Conservation (phyloP, 2,888 invertebrate genomes). For the Agrilus cyanescens region DNA sequence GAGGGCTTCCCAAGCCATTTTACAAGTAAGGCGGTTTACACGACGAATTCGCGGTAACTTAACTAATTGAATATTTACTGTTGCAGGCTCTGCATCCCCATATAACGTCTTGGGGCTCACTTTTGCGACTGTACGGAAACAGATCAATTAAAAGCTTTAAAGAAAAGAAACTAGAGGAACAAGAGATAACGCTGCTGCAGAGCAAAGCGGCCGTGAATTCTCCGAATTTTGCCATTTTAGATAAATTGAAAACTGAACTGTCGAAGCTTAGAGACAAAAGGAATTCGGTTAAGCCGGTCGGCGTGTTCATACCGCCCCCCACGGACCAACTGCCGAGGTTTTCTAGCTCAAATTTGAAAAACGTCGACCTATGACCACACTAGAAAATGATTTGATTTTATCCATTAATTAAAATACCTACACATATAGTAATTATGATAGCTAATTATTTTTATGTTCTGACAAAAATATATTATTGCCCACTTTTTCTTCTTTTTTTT, state of each 20-base stretch:
- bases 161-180: conserved; percentile 84
- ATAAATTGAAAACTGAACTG: conserved; percentile 77
- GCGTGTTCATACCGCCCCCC: conserved; percentile 50
- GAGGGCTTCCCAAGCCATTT: conserved; percentile 84
- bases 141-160: conserved; percentile 82
- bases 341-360: conserved; percentile 66
- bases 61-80: not conserved
- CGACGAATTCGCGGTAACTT: not conserved
- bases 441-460: no score
- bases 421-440: no score
- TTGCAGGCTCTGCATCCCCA: conserved; percentile 68
- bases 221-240: conserved; percentile 82
- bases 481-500: no score
- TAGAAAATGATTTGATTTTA: no score
- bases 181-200: conserved; percentile 82
- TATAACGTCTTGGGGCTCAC: conserved; percentile 87
- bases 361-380: conserved; percentile 50
- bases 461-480: no score
- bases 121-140: conserved; percentile 85
- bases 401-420: no score
- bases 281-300: conserved; percentile 40
- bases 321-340: conserved; percentile 52
- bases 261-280: conserved; percentile 52
- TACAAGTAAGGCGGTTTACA: conserved; percentile 53
- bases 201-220: conserved; percentile 81